Conservation (phyloP, 2,888 invertebrate species). For the Eubasilissa splendida region DNA sequence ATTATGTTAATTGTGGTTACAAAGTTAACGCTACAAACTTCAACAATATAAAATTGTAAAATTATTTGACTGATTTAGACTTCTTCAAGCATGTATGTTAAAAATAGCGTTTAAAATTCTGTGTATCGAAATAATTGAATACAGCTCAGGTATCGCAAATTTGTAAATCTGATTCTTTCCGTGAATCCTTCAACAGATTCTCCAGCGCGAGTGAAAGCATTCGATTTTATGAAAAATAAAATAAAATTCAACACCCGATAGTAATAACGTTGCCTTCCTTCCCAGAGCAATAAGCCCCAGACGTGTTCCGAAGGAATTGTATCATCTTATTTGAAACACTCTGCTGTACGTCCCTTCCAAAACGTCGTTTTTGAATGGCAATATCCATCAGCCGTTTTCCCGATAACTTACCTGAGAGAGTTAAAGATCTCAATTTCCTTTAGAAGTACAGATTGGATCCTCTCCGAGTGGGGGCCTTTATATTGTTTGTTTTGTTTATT, state of each 20-base stretch:
- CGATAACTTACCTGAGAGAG: constrained; percentile 8
- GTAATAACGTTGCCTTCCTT: constrained; percentile 8
- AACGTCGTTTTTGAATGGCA: constrained; percentile 18
- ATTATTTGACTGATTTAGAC: no score
- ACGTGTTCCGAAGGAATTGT: constrained; percentile 26
- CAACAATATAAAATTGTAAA: no score
- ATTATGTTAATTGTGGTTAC: no score
- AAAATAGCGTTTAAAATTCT: no score
- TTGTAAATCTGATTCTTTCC: constrained; percentile 5
- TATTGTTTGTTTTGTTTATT: constrained; percentile 26
- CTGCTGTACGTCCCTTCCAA: not conserved
- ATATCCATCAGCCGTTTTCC: constrained; percentile 21
- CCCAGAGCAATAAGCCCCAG: constrained; percentile 22
- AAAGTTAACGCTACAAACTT: no score
- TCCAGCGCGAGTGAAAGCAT: constrained; percentile 14
- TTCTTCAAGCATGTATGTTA: no score
- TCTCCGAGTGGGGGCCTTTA: not conserved
- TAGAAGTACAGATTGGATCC: constrained; percentile 14
- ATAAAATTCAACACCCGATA: constrained; percentile 31
- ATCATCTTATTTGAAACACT: constrained; percentile 24
- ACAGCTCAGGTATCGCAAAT: not conserved
- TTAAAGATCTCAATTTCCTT: constrained; percentile 30
- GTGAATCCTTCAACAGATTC: constrained; percentile 1
- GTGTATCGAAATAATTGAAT: not conserved
- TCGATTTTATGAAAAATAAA: constrained; percentile 30